Percentiles rank a stretch among this genome's conserved stretches.
These are phyloP conservation scores for Urosaurus nigricauda DNA, from an alignment of 2,797 vertebrate species.

Conservation along the genomic window DNA sequence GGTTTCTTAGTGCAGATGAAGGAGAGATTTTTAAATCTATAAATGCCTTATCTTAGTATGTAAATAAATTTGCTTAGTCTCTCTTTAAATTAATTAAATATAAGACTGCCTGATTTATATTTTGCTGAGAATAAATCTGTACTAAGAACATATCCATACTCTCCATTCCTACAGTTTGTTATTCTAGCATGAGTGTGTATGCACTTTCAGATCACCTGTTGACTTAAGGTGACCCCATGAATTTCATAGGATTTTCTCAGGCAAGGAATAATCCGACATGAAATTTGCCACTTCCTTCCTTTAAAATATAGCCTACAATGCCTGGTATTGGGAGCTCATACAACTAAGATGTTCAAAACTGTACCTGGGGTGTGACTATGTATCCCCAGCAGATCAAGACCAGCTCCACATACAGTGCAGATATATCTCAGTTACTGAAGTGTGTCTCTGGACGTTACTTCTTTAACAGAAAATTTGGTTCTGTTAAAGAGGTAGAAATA, in stretches of 20 bases:
- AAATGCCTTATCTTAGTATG: conserved; percentile 33
- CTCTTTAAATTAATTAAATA: conserved; percentile 44
- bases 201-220: too few relatives aligned
- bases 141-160: neutral
- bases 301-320: too few relatives aligned
- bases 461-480: too few relatives aligned
- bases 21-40: conserved; percentile 38
- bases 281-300: too few relatives aligned
- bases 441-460: too few relatives aligned
- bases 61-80: conserved; percentile 8
- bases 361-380: neutral
- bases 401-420: neutral
- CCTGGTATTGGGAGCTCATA: neutral
- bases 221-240: too few relatives aligned
- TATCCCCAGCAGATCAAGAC: too few relatives aligned
- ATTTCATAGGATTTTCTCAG: too few relatives aligned
- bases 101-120: neutral
- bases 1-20: conserved; percentile 30
- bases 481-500: too few relatives aligned
- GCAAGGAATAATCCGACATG: too few relatives aligned
- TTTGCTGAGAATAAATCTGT: neutral
- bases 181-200: neutral
- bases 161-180: neutral
- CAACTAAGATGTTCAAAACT: neutral
- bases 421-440: too few relatives aligned